Evolutionary conservation across 2,888 invertebrate genomes (phyloP).

Genomic region (Bombylius major): DNA sequence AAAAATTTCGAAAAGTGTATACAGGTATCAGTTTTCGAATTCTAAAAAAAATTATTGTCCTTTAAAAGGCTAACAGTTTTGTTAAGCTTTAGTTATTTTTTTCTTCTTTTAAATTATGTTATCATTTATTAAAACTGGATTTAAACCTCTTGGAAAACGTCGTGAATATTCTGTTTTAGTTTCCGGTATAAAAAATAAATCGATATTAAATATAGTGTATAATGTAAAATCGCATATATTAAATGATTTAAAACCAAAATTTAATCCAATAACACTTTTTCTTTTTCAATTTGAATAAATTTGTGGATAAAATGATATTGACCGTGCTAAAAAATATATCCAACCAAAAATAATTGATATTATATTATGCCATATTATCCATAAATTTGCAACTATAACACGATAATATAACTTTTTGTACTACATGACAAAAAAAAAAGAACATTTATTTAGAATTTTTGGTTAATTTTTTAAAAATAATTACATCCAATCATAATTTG

Average conservation of each 20-base stretch:
- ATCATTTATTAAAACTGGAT: slow-evolving; percentile 86
- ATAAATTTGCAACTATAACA: slow-evolving; percentile 61
- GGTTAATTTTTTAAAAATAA: slow-evolving; percentile 16
- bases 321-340: slow-evolving; percentile 98
- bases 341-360: slow-evolving; percentile 87
- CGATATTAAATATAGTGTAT: slow-evolving; percentile 86
- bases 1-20: no score
- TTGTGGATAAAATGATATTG: slow-evolving; percentile 97
- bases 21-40: no score
- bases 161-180: slow-evolving; percentile 72
- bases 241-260: slow-evolving; percentile 85
- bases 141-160: slow-evolving; percentile 73
- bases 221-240: slow-evolving; percentile 88
- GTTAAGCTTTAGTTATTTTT: no score
- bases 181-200: slow-evolving; percentile 67
- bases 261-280: slow-evolving; percentile 92
- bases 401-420: slow-evolving; percentile 55
- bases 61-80: no score
- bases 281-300: slow-evolving; percentile 80
- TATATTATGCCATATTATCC: slow-evolving; percentile 50
- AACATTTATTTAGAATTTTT: not conserved
- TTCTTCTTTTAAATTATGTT: no score
- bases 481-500: slow-evolving; percentile 35
- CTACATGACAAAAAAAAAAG: slow-evolving; percentile 38
- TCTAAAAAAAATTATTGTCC: no score